phyloP scores from a whole-genome alignment of 2,113 vertebrate species.

The Aepyceros melampus region DNA sequence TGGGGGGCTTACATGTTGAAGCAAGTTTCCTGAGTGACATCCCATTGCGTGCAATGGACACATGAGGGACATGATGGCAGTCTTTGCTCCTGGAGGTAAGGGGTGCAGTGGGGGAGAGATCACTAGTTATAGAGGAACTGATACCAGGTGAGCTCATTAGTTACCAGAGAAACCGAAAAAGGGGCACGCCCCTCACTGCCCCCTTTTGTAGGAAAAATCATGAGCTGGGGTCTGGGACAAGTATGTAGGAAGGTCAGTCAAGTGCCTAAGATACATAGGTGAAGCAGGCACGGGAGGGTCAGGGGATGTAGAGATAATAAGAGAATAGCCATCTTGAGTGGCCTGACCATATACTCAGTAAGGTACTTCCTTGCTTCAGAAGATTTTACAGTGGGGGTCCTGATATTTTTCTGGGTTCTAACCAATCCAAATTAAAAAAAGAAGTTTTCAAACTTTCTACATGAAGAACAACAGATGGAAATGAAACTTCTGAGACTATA shows the following conservation, averaged over 20 bases:
- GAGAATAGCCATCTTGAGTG: neutral
- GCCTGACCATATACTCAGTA: neutral
- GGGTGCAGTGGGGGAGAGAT: too few relatives aligned
- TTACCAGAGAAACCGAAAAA: neutral
- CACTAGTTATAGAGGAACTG: neutral
- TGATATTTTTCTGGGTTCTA: neutral
- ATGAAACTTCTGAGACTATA: neutral
- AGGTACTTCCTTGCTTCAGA: neutral
- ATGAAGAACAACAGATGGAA: neutral
- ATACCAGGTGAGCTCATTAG: neutral
- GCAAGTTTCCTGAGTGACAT: neutral
- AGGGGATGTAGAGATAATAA: neutral
- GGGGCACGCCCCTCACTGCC: neutral
- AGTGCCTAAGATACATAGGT: neutral
- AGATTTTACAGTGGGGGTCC: neutral
- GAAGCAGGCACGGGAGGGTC: neutral
- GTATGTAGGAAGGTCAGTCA: neutral
- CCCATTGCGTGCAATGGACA: neutral
- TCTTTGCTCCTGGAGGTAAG: neutral
- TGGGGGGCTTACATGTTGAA: neutral
- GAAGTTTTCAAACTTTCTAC: neutral
- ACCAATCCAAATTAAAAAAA: neutral
- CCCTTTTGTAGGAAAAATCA: neutral
- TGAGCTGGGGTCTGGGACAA: neutral
- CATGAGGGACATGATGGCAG: neutral